Percentiles rank a stretch among this genome's conserved stretches.
Evolutionary conservation across 2,113 vertebrate genomes (phyloP).

Genomic region (Chaetodon trifascialis): DNA sequence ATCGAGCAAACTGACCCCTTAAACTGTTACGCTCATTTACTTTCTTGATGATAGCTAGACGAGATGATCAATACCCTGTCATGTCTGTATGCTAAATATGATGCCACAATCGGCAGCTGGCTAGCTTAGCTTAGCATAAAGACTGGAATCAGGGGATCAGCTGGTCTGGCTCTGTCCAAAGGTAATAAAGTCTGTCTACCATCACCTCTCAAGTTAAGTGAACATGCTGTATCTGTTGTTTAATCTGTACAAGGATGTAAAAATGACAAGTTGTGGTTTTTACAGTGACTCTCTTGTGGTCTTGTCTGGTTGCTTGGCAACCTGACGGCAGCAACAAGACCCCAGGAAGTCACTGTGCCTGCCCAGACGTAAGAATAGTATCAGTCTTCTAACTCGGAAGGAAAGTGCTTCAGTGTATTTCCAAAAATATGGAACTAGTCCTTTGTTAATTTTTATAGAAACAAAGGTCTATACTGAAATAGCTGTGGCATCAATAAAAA

Average conservation of each 20-base stretch:
- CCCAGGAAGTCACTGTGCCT: constrained; percentile 5
- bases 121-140: too few species aligned
- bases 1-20: background rate
- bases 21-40: too few species aligned
- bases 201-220: background rate
- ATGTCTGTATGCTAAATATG: too few species aligned
- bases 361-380: background rate
- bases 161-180: background rate
- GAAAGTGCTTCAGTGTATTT: background rate
- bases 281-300: background rate
- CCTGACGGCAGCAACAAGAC: constrained; percentile 11
- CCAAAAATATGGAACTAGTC: constrained; percentile 6
- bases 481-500: background rate
- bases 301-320: constrained; percentile 39
- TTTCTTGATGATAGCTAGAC: too few species aligned
- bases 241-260: background rate
- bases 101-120: too few species aligned
- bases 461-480: background rate
- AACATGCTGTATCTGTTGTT: background rate
- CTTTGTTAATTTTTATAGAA: background rate
- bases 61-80: too few species aligned
- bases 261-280: constrained; percentile 9
- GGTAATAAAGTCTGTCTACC: background rate
- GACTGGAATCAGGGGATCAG: background rate
- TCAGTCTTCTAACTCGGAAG: constrained; percentile 13